Evolutionary conservation across 2,113 vertebrate species (phyloP).

Genomic region (Bostrychus sinensis): DNA sequence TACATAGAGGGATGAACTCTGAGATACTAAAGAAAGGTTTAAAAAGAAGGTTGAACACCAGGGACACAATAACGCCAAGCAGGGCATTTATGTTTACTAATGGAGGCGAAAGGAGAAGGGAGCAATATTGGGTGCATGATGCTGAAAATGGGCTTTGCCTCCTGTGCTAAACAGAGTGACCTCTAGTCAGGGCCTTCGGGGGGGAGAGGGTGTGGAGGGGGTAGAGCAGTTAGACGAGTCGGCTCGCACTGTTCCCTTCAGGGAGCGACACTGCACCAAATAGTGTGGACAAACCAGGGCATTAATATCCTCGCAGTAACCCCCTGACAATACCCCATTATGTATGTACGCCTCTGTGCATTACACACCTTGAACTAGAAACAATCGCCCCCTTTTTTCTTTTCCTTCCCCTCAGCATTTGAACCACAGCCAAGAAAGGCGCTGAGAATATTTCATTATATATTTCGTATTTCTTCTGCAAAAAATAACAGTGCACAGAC

Average conservation of each 20-base stretch:
- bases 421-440: constrained; percentile 72
- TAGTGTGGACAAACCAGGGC: constrained; percentile 72
- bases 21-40: constrained; percentile 63
- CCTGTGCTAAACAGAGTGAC: constrained; percentile 80
- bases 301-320: constrained; percentile 81
- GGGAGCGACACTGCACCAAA: constrained; percentile 78
- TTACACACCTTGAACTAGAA: constrained; percentile 82
- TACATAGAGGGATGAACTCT: constrained; percentile 71
- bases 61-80: constrained; percentile 59
- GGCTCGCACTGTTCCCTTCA: constrained; percentile 74
- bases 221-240: constrained; percentile 71
- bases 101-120: constrained; percentile 22
- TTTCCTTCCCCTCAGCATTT: constrained; percentile 73
- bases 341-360: constrained; percentile 78
- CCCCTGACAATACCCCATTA: constrained; percentile 81
- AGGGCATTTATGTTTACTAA: constrained; percentile 59
- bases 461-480: constrained; percentile 63
- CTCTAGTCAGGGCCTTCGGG: constrained; percentile 72
- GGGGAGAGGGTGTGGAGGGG: constrained; percentile 59
- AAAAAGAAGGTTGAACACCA: constrained; percentile 61
- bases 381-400: constrained; percentile 73
- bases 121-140: constrained; percentile 55
- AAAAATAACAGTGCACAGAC: constrained; percentile 34
- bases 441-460: constrained; percentile 61
- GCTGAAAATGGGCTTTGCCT: constrained; percentile 65